Base-by-base conservation (phyloP, 1,140 invertebrate genomes). In the Lucilia cuprina region DNA sequence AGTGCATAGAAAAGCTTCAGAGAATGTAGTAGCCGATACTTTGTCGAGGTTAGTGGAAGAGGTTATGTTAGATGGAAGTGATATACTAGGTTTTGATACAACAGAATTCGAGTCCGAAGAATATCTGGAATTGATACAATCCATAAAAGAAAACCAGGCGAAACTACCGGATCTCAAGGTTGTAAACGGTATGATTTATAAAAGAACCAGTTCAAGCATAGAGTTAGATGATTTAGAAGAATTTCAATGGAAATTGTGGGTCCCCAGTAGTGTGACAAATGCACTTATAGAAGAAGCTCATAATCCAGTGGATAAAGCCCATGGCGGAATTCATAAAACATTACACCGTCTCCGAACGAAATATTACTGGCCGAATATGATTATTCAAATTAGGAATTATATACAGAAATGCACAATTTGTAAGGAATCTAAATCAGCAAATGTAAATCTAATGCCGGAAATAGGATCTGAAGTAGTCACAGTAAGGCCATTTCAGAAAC, bases 1-100 rank as follows among this genome's bases (percentile, higher is more conserved):
- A 19, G 83, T 49, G n/a, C 83, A 83, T 34, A 34, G 65, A 19
- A 74, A 83, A 10, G 83, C 70, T 19, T 74, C 30, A 10, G 65
- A 65, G 21, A 83, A 83, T 83, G 19, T 83, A 34, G 65, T 83
- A 12, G 34, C 70, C 9, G 35, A 83, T 74, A 34, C 35, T 2
- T 8, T 74, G 14, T 83, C 65, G 19, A 21, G 70, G 12, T 74
- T 12, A 25, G 70, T 74, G 5, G 70, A 74, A 25, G 70, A 74
- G 5, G 12, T 74, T 21, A 14, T 12, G 49, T 10, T 74, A 19
- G 34, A 13, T n/a, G 14, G 19, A 19, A 35, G 49, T 21, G 60
- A 75, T 47, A 8, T 74, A 17, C 30, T 65, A 41, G 83, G 47
- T 19, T 70, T 83, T 14, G 82, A 83, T 41, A 74, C 82, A 17